Evolutionary conservation across 1,140 invertebrate species (phyloP).

Genomic region (Coenobita brevimanus): DNA sequence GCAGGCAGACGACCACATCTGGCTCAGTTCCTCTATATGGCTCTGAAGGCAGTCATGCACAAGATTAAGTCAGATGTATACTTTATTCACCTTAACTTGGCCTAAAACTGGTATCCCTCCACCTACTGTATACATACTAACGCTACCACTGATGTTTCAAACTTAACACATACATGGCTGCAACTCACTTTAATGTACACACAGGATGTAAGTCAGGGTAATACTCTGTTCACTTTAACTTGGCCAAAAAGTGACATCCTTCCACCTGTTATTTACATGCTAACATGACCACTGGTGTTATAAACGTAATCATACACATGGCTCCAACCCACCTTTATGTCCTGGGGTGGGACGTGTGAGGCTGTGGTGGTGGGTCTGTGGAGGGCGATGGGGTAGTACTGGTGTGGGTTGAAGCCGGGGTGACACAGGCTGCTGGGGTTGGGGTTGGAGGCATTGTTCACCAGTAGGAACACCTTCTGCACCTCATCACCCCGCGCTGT

Average conservation of each 20-base stretch:
- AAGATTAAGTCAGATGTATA: too few relatives aligned
- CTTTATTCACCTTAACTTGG: too few relatives aligned
- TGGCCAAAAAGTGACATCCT: neutral
- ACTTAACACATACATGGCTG: too few relatives aligned
- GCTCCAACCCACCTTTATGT: conserved; percentile 18
- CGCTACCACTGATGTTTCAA: too few relatives aligned
- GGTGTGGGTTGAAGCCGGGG: conserved; percentile 30
- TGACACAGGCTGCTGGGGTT: conserved; percentile 34
- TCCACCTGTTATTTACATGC: neutral
- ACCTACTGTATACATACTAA: too few relatives aligned
- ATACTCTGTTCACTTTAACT: too few relatives aligned
- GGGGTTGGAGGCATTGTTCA: conserved; percentile 41
- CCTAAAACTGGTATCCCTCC: too few relatives aligned
- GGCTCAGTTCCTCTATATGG: neutral
- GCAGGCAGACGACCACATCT: conserved; percentile 18
- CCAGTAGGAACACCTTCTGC: conserved; percentile 8
- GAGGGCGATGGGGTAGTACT: conserved; percentile 34
- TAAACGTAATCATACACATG: neutral
- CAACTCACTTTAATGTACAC: too few relatives aligned
- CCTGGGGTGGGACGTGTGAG: neutral
- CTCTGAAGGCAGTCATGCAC: neutral
- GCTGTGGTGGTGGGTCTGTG: conserved; percentile 19
- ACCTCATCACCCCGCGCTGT: neutral
- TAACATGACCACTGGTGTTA: neutral
- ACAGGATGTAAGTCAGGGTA: too few relatives aligned